Base-by-base conservation (phyloP, 23 tunicate genomes). In the Halocynthia roretzi region DNA sequence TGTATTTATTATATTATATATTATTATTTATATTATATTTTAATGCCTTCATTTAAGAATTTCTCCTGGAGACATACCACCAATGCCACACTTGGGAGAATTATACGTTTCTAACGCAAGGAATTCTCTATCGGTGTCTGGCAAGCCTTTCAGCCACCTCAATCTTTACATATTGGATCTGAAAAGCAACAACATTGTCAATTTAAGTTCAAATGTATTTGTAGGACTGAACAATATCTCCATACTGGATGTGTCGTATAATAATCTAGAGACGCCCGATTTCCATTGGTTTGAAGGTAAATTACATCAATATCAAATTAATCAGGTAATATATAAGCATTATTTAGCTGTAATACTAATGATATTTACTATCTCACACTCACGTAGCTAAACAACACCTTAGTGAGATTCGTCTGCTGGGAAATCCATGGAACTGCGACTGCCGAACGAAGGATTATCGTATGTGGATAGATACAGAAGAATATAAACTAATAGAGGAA, bases 401-500 rank as follows among this genome's bases (percentile, higher is more conserved):
- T 8, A 56, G 15, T 12, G 62, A 74, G 56, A 64, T 74, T 20
- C 15, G 7, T 7, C 63, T 74, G 8, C 9, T 12, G 8, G 63
- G 56, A 14, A 74, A 74, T 54, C 78, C 78, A 7, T 74, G 78
- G 78, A 66, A 53, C 50, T 80, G 83, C 64, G 83, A 80, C 64
- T 80, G 83, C 60, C 48, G 5, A 17, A 52, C 72, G 49, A 54
- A 68, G 50, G 76, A 68, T n/a, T 80, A 19, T 69, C 54, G 15
- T 14, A 66, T 8, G 40, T 80, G 76, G 76, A 56, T 53, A 8
- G 64, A 10, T 15, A 51, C 83, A 18, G 76, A 80, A 20, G 76
- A 69, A 51, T 80, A 80, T 67, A 15, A 7, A 7, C 49, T 68
- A 20, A 80, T 80, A 50, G 74, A 70, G 0, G 0, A 60, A 8